Conservation (phyloP, 2,888 invertebrate species). For the Heteromurus nitidus region DNA sequence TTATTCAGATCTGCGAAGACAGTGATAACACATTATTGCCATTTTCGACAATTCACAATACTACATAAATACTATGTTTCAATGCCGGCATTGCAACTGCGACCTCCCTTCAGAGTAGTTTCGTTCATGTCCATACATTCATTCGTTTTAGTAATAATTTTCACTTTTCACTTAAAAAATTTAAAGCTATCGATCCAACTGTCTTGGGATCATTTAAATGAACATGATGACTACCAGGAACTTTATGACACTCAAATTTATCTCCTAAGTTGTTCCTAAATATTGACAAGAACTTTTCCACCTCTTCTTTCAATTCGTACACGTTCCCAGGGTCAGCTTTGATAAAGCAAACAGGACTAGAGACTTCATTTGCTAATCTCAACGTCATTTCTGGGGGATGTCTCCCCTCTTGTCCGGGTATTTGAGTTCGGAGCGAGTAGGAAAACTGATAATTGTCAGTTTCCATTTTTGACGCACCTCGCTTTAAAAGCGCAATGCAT, state of each 20-base stretch:
- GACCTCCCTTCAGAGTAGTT: too few species aligned
- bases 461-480: conserved; percentile 59
- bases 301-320: conserved; percentile 70
- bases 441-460: conserved; percentile 48
- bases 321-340: conserved; percentile 74
- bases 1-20: too few species aligned
- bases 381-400: conserved; percentile 36
- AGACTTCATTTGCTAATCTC: conserved; percentile 72
- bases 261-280: conserved; percentile 60
- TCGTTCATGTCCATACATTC: too few species aligned
- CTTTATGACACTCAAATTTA: conserved; percentile 71
- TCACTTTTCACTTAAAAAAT: conserved; percentile 27
- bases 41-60: too few species aligned
- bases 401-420: conserved; percentile 56
- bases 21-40: too few species aligned
- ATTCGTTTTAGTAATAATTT: too few species aligned
- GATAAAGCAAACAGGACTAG: conserved; percentile 74
- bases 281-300: conserved; percentile 67
- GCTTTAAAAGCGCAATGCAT: conserved; percentile 66
- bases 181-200: conserved; percentile 63
- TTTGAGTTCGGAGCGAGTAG: conserved; percentile 59
- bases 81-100: conserved; percentile 6
- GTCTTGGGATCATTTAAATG: conserved; percentile 74
- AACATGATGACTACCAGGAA: conserved; percentile 74
- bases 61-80: too few species aligned